Evolutionary conservation across 2,888 invertebrate genomes (phyloP).

Genomic region (Balanococcus diminutus): DNA sequence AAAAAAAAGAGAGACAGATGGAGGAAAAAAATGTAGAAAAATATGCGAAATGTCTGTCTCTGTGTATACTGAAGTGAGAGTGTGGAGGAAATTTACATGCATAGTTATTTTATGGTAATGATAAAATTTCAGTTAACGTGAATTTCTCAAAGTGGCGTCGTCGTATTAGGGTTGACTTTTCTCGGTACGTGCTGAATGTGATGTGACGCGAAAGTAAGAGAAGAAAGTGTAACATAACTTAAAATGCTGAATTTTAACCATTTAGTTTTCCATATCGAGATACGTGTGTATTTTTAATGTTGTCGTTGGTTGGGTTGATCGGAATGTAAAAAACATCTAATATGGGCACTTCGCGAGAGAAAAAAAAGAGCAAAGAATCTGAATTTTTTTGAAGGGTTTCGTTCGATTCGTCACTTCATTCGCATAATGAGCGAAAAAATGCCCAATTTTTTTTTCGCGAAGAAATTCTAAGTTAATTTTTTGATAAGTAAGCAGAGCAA

Average conservation of each 20-base stretch:
- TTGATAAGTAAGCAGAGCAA: too few relatives aligned
- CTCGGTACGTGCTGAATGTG: background rate
- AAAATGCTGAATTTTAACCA: constrained; percentile 9
- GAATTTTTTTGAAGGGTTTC: too few relatives aligned
- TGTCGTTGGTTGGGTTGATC: background rate
- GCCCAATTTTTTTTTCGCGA: too few relatives aligned
- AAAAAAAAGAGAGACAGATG: background rate
- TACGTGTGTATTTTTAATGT: constrained; percentile 15
- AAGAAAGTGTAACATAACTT: constrained; percentile 4
- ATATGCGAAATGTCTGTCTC: too few relatives aligned
- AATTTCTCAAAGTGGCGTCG: background rate
- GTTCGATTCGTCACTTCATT: too few relatives aligned
- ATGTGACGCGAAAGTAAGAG: background rate
- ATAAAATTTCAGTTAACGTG: background rate
- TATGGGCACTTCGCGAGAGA: background rate
- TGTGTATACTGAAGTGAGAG: too few relatives aligned
- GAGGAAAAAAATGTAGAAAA: background rate
- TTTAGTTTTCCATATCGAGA: constrained; percentile 1
- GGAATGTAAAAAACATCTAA: background rate
- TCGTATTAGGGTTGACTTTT: too few relatives aligned
- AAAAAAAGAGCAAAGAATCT: too few relatives aligned
- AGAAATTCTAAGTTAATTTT: too few relatives aligned
- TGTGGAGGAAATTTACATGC: background rate
- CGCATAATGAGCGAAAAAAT: too few relatives aligned
- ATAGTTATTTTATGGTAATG: constrained; percentile 13